Percentiles rank a stretch among this genome's conserved stretches.
These are phyloP conservation scores for Helostoma temminkii DNA, from an alignment of 2,797 vertebrate genomes.

Conservation along the genomic window DNA sequence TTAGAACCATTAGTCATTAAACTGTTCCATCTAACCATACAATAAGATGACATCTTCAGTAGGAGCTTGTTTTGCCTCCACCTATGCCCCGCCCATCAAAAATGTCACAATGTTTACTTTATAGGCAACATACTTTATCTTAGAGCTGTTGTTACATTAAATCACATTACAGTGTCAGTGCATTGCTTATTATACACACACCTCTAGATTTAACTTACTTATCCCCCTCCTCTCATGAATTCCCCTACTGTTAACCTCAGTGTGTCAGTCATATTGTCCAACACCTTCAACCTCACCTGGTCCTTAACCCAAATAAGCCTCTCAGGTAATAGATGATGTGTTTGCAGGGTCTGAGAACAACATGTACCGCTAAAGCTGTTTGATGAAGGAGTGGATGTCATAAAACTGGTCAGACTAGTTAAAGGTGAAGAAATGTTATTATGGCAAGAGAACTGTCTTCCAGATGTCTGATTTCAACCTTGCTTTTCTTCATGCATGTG, in stretches of 20 bases:
- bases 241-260: conserved; percentile 28
- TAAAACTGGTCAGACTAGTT: conserved; percentile 40
- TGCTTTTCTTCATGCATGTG: conserved; percentile 71
- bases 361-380: conserved; percentile 22
- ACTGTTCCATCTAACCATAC: too few species aligned
- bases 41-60: too few species aligned
- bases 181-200: conserved; percentile 21
- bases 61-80: too few species aligned
- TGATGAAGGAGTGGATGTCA: conserved; percentile 39
- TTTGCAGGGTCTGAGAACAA: conserved; percentile 33
- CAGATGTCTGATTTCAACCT: conserved; percentile 57
- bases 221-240: conserved; percentile 25
- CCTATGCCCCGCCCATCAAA: too few species aligned
- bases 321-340: conserved; percentile 40
- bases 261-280: conserved; percentile 31
- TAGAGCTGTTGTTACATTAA: conserved; percentile 1
- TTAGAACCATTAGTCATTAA: too few species aligned
- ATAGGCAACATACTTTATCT: conserved; percentile 11
- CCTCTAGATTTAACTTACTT: conserved; percentile 30
- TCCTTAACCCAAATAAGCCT: conserved; percentile 47
- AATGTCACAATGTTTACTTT: too few species aligned
- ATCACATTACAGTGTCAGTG: conserved; percentile 19
- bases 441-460: conserved; percentile 28
- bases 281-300: conserved; percentile 41
- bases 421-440: conserved; percentile 44